Conservation (phyloP, 2,888 invertebrate genomes). For the Linnaemya tessellans region DNA sequence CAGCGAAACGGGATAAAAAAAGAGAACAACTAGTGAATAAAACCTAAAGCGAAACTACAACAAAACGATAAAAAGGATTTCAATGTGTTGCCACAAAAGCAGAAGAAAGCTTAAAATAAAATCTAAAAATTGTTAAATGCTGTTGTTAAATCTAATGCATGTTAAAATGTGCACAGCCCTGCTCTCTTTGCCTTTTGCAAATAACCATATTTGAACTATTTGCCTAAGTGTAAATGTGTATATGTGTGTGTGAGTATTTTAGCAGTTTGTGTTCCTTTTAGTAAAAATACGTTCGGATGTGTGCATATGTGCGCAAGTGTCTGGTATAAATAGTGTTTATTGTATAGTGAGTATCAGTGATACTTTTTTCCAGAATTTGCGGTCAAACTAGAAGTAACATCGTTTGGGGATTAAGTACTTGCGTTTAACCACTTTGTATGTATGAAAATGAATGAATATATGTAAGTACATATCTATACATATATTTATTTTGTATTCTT, state of each 20-base stretch:
- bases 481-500: constrained; percentile 44
- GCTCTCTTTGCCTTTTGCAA: neutral
- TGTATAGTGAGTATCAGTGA: constrained; percentile 56
- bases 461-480: no score
- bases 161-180: constrained; percentile 50
- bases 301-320: constrained; percentile 38
- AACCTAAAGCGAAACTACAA: constrained; percentile 54
- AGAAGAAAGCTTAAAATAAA: constrained; percentile 48
- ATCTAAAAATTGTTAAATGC: constrained; percentile 64
- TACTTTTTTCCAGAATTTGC: constrained; percentile 60
- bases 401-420: constrained; percentile 71
- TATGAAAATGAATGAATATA: constrained; percentile 44
- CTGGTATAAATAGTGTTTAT: constrained; percentile 60
- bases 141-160: constrained; percentile 69
- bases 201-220: constrained; percentile 50
- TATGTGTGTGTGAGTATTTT: neutral
- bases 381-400: constrained; percentile 67
- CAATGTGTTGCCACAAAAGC: constrained; percentile 54
- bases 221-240: neutral
- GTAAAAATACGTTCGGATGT: neutral
- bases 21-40: constrained; percentile 33
- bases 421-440: constrained; percentile 70
- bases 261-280: neutral
- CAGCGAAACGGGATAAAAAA: constrained; percentile 26
- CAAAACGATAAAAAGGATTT: constrained; percentile 59